phyloP scores from a whole-genome alignment of 2,797 vertebrate genomes.

The Capromys pilorides region DNA sequence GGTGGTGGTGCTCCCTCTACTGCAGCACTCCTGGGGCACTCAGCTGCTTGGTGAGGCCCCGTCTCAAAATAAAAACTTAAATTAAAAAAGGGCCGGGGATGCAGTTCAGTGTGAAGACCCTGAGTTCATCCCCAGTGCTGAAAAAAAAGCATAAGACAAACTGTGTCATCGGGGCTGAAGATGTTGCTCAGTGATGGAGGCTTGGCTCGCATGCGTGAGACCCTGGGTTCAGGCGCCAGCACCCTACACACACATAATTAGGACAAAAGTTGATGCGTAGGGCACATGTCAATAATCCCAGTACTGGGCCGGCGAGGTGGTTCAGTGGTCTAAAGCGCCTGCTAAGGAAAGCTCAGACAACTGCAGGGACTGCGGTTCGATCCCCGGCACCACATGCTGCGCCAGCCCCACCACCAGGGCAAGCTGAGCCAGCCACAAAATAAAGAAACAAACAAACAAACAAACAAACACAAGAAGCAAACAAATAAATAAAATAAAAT shows the following conservation, averaged over 20 bases:
- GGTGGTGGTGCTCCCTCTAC: background rate
- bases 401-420: too few species aligned
- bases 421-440: too few species aligned
- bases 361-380: too few species aligned
- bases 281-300: too few species aligned
- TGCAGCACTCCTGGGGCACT: background rate
- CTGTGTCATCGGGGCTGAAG: rapidly evolving
- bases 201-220: background rate
- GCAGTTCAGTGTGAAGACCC: background rate
- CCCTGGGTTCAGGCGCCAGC: background rate
- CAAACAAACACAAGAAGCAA: too few species aligned
- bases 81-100: background rate
- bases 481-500: too few species aligned
- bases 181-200: background rate
- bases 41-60: background rate
- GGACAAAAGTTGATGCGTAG: background rate
- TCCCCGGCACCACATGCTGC: too few species aligned
- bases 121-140: background rate
- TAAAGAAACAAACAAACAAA: too few species aligned
- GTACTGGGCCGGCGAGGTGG: too few species aligned
- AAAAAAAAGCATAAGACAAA: background rate
- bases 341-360: too few species aligned
- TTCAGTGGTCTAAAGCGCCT: too few species aligned
- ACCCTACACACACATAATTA: background rate
- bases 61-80: background rate